Evolutionary conservation across 2,113 vertebrate species (phyloP), one percentile per base, ranked within the genome.

Genomic region (Chloropsis cyanopogon): DNA sequence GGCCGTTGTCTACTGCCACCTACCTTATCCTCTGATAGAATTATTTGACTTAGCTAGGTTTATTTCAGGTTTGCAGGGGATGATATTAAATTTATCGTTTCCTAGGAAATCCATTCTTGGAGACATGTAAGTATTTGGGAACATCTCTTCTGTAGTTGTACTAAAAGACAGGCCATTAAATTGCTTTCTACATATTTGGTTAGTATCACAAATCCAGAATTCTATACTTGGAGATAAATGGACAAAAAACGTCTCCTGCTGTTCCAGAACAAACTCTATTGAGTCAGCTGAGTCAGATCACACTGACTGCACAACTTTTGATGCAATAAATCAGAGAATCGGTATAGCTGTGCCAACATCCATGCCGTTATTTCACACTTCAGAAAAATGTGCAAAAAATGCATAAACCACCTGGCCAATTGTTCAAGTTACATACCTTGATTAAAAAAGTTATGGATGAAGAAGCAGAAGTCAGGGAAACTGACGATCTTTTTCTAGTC

Each of bases 381-480:
- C 6, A 80, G 56, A 88, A 60, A 93, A 95, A 76, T 41, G 29
- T 37, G 31, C 28, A 88, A 81, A 95, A 90, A 92, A 78, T 63
- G 81, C n/a, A 79, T 54, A 75, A 93, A 93, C 29, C 61, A 80
- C 50, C 61, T 77, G 60, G 71, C 33, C 80, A 60, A 70, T 88
- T 78, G 56, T 94, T 95, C 50, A 70, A 66, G 42, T 70, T 86
- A 49, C 29, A 33, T 80, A 71, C 75, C 60, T 93, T 90, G 52
- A 90, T 93, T 88, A 6, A 70, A 91, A 82, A 88, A 71, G 69
- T 86, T 95, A 63, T n/a, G 56, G 71, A 64, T 93, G 72, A 94
- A 83, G 82, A 80, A 86, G 44, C 33, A 90, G 60, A 92, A 95
- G 46, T 92, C 70, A 92, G 64, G 37, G 54, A 88, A 93, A 86